These are phyloP conservation scores for Pyrocoelia pectoralis DNA, from an alignment of 2,888 invertebrate species.

Conservation along the genomic window DNA sequence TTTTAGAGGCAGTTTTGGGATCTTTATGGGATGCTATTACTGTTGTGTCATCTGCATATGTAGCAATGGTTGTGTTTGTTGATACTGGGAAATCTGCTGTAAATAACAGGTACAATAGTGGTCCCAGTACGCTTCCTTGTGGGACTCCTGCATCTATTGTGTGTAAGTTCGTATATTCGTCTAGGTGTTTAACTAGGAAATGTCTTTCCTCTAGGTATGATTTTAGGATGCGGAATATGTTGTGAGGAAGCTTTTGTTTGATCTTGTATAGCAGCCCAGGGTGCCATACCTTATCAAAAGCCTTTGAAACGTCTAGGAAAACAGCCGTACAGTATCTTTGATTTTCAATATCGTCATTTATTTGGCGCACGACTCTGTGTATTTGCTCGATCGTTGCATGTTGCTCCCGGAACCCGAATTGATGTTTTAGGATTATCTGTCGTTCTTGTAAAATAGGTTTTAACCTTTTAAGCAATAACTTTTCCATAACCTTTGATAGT, in stretches of 20 bases:
- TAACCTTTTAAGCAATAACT: constrained; percentile 33
- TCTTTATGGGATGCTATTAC: too few species aligned
- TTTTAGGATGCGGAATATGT: too few species aligned
- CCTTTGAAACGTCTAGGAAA: constrained; percentile 5
- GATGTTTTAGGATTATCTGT: constrained; percentile 16
- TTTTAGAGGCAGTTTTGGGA: too few species aligned
- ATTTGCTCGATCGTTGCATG: constrained; percentile 11
- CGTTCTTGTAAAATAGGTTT: constrained; percentile 7
- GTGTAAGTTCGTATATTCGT: too few species aligned
- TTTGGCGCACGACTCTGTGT: constrained; percentile 17
- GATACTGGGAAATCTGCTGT: too few species aligned
- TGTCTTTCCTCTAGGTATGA: too few species aligned
- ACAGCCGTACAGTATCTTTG: constrained; percentile 5
- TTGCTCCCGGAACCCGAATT: constrained; percentile 15
- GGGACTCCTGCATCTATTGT: too few species aligned
- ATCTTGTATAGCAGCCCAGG: constrained; percentile 13
- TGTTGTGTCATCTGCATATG: too few species aligned
- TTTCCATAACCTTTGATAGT: constrained; percentile 41
- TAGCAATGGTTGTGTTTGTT: too few species aligned
- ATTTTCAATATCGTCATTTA: constrained; percentile 8
- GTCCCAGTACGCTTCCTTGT: too few species aligned
- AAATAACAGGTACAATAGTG: too few species aligned
- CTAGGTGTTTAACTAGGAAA: too few species aligned
- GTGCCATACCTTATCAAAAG: constrained; percentile 18
- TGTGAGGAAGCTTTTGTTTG: not conserved